Base-by-base conservation (phyloP, 35 echinoderm and acorn worm species). In the Hemicentrotus pulcherrimus region DNA sequence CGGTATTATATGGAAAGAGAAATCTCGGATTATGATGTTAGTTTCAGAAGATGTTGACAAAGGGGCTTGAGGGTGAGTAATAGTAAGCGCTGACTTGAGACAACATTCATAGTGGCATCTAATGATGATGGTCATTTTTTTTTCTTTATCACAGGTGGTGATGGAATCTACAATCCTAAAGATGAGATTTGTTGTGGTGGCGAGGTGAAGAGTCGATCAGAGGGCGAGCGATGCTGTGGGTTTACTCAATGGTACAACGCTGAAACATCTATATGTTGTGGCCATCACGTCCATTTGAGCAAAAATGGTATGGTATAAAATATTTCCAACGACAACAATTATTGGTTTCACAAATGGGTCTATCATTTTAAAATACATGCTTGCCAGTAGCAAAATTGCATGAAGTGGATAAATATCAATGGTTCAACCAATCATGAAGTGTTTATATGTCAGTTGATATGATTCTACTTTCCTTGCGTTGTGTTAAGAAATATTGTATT, bases 161-260 rank as follows among this genome's bases (percentile, higher is more conserved):
- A 58, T 15, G 13, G 48, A 24, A 58, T 58, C 11, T 93, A 93
- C 46, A 93, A 93, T n/a, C 91, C 91, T 13, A 58, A 28, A 31
- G 91, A 93, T 50, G 91, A 50, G 48, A 58, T 93, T 14, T 93
- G 91, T 47, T 93, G 91, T 58, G 91, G 91, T 31, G 91, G 91
- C 0, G 91, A 93, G 91, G 91, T 93, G 46, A 93, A 47, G 45
- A 14, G 32, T 22, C 16, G 11, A 50, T 93, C 91, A 31, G 45
- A 32, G 11, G 91, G 91, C 16, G n/a, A 46, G 10, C 46, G 24
- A 58, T 93, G 91, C 48, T 93, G 91, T 47, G 30, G 46, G 16
- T 93, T 93, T 58, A 58, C 16, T 3, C n/a, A 47, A 47, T 93
- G 91, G 91, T 93, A 93, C 91, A 93, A 93, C 91, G 24, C 91